Base-by-base conservation (phyloP, 2,797 vertebrate species). In the Mormyrops boulengeri region DNA sequence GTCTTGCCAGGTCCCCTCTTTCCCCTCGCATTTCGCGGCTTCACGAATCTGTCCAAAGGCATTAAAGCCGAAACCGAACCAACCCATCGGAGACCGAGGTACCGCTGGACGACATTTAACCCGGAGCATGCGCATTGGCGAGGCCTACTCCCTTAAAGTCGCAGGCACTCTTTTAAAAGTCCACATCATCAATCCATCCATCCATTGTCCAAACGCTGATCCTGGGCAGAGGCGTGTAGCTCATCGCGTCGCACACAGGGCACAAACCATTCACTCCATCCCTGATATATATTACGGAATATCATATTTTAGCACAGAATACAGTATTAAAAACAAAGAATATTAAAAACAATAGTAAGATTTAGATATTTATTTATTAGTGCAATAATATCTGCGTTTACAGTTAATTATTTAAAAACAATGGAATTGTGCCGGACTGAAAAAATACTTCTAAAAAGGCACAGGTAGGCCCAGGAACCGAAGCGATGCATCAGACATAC, bases 61-160 rank as follows among this genome's bases (percentile, higher is more conserved):
- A 80, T 96, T 96, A 87, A 98, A 98, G 0, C 98, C 98, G 44
- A 98, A 97, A 0, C 94, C 96, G 82, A 97, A 96, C 97, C 98
- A 99, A 0, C 17, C 0, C 41, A 94, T 93, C 77, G 17, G 85
- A 3, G 22, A 57, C 53, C 14, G 1, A 11, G 11, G 4, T 8
- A 22, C 41, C 19, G 3, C 9, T 12, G 57, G 3, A 30, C 87
- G n/a, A 9, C 57, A 26, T 47, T 66, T 26, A 26, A 11, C 17
- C 7, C 7, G 5, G 87, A 22, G 87, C 87, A 66, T 88, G 87
- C 87, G 87, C 60, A 26, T 3, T 88, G 19, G n/a, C 14, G n/a
- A 44, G 4, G 14, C 8, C 22, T 30, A 66, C n/a, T 66, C 50
- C 22, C 53, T 60, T 38, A 87, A 55, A 57, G 85, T 19, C 30